These are phyloP conservation scores for Boleophthalmus pectinirostris DNA, from an alignment of 2,113 vertebrate species.

Conservation along the genomic window DNA sequence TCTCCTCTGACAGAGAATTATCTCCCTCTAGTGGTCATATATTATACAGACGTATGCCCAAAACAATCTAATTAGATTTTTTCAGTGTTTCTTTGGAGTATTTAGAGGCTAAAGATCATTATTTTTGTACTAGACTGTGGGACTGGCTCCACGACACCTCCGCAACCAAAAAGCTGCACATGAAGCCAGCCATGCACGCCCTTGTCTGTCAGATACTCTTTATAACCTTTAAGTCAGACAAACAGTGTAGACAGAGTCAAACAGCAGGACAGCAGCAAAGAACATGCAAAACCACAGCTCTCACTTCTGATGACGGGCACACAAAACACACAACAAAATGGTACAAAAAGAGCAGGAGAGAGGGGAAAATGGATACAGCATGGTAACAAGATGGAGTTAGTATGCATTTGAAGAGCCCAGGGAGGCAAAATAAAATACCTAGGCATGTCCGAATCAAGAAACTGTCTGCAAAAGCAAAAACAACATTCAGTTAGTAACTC, in stretches of 20 bases:
- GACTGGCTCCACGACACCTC: slow-evolving; percentile 63
- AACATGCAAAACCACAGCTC: slow-evolving; percentile 51
- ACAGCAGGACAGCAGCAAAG: slow-evolving; percentile 45
- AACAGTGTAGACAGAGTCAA: slow-evolving; percentile 40
- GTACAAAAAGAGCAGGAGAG: slow-evolving; percentile 40
- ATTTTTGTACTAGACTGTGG: slow-evolving; percentile 19
- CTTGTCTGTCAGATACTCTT: slow-evolving; percentile 13
- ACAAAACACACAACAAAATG: slow-evolving; percentile 10
- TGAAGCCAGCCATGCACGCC: slow-evolving; percentile 73
- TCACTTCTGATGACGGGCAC: slow-evolving; percentile 29
- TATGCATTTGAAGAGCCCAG: slow-evolving; percentile 46
- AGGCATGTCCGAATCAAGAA: slow-evolving; percentile 99
- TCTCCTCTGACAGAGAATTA: slow-evolving; percentile 19
- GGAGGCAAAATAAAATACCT: slow-evolving; percentile 87
- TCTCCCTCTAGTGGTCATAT: slow-evolving; percentile 50
- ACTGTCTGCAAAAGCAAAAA: slow-evolving; percentile 99
- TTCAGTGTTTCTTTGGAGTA: not conserved
- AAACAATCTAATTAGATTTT: too few species aligned
- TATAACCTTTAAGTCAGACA: slow-evolving; percentile 51
- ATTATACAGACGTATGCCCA: not conserved
- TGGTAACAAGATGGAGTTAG: slow-evolving; percentile 39
- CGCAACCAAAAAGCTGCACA: slow-evolving; percentile 47
- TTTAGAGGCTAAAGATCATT: not conserved
- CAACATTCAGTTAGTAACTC: slow-evolving; percentile 91
- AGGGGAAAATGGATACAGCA: slow-evolving; percentile 19